Base-by-base conservation (phyloP, 2,797 vertebrate species). In the Sebastes dallii region DNA sequence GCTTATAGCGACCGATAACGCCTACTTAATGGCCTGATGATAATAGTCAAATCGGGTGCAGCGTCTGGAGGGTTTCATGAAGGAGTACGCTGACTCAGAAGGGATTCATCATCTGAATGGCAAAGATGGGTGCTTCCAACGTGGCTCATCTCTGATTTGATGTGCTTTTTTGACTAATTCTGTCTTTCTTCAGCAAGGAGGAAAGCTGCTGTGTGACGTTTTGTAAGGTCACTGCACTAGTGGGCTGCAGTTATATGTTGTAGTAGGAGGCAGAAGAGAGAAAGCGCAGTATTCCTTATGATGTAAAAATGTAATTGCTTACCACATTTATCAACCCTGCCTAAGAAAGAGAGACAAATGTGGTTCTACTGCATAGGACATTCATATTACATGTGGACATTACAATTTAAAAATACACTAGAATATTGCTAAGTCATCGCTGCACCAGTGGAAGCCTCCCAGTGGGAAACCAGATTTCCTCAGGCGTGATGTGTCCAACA, bases 21-120 rank as follows among this genome's bases (percentile, higher is more conserved):
- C 6, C 42, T 46, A 46, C 3, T 46, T 46, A 46, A 46, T 18
- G 42, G 7, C 42, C 42, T 18, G 16, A 46, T 46, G 16, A 20
- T 46, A 46, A 46, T 18, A 46, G 42, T 18, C 16, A 8, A 46
- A 18, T 46, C 42, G 16, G 42, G 42, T 46, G 42, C 16, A 46
- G 16, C 42, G 16, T 46, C 16, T 18, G 7, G 54, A 65, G 56
- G 64, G 10, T 68, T 75, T 73, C 22, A 52, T 55, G 55, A 66
- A 60, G 71, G 64, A 66, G 83, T 56, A 70, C 20, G 36, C 90
- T 92, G 92, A 92, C 90, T 93, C 91, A 91, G 88, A 90, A 77
- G 76, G 70, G 75, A 93, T 66, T 90, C 88, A 89, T 90, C 77
- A 69, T 77, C 36, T 71, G 72, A 75, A 86, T 71, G 66, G 85